Evolutionary conservation across 2,888 invertebrate genomes (phyloP).

Genomic region (Lithophane socia): DNA sequence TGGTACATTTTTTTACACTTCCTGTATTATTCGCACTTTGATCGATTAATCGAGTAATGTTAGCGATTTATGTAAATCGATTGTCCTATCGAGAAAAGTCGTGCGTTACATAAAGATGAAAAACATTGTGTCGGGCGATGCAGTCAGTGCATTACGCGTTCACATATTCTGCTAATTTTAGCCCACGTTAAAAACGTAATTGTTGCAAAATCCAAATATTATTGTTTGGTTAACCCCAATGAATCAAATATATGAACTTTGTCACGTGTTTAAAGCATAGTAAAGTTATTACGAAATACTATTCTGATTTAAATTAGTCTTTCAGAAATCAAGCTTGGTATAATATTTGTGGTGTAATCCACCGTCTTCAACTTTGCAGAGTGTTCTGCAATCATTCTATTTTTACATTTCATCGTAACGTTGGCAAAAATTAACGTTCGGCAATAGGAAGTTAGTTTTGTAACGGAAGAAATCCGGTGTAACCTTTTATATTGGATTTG

Average conservation of each 20-base stretch:
- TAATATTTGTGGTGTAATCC: constrained; percentile 20
- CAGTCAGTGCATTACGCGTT: constrained; percentile 19
- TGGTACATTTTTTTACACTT: constrained; percentile 80
- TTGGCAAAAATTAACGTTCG: constrained; percentile 65
- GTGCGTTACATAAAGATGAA: constrained; percentile 69
- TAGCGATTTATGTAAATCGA: constrained; percentile 65
- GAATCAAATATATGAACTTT: constrained; percentile 55
- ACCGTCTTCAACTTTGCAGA: constrained; percentile 28
- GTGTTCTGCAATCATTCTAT: constrained; percentile 41
- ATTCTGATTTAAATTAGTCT: constrained; percentile 13
- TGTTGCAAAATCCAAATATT: constrained; percentile 75
- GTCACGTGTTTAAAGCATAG: constrained; percentile 44
- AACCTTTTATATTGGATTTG: constrained; percentile 77
- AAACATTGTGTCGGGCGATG: constrained; percentile 27
- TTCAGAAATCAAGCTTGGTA: constrained; percentile 22
- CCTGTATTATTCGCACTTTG: constrained; percentile 77
- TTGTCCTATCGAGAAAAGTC: constrained; percentile 40
- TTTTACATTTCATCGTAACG: constrained; percentile 61
- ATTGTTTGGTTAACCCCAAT: constrained; percentile 66
- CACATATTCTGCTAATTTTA: constrained; percentile 25
- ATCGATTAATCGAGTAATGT: constrained; percentile 63
- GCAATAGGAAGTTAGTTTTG: constrained; percentile 78
- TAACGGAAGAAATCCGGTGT: constrained; percentile 81
- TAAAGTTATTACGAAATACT: constrained; percentile 31
- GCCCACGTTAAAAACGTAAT: constrained; percentile 77